These are phyloP conservation scores for Amphiprion ocellaris DNA, from an alignment of 2,113 vertebrate genomes.

Conservation along the genomic window DNA sequence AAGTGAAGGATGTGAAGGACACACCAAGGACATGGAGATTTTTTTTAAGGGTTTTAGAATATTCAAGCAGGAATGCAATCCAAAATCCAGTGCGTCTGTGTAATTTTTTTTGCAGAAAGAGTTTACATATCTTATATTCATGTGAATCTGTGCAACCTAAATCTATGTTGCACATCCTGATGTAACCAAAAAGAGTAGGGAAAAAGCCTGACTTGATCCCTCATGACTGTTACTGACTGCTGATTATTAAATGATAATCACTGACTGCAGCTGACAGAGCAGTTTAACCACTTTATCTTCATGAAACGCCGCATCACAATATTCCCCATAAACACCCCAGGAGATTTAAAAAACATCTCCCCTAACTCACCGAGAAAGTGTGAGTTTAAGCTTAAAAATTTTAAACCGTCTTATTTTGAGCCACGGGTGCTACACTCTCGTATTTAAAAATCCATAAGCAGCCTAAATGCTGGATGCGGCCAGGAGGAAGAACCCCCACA, in stretches of 20 bases:
- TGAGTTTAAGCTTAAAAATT: constrained; percentile 35
- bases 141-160: not conserved
- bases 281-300: constrained; percentile 20
- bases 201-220: not conserved
- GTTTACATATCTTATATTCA: not conserved
- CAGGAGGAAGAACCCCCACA: constrained; percentile 49
- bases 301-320: not conserved
- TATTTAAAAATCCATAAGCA: constrained; percentile 61
- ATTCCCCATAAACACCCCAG: constrained; percentile 13
- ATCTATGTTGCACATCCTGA: not conserved
- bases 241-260: constrained; percentile 29
- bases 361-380: constrained; percentile 14
- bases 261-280: constrained; percentile 22
- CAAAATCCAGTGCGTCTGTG: not conserved
- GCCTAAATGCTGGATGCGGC: constrained; percentile 41
- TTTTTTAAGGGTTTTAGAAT: constrained; percentile 32
- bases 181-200: not conserved
- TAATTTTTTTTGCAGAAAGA: not conserved
- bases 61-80: constrained; percentile 2
- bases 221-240: not conserved
- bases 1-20: constrained; percentile 78
- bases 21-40: constrained; percentile 79
- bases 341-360: constrained; percentile 35
- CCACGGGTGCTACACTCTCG: constrained; percentile 9
- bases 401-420: constrained; percentile 55